Conservation (phyloP, 2,113 vertebrate genomes). For the Phalacrocorax carbo region DNA sequence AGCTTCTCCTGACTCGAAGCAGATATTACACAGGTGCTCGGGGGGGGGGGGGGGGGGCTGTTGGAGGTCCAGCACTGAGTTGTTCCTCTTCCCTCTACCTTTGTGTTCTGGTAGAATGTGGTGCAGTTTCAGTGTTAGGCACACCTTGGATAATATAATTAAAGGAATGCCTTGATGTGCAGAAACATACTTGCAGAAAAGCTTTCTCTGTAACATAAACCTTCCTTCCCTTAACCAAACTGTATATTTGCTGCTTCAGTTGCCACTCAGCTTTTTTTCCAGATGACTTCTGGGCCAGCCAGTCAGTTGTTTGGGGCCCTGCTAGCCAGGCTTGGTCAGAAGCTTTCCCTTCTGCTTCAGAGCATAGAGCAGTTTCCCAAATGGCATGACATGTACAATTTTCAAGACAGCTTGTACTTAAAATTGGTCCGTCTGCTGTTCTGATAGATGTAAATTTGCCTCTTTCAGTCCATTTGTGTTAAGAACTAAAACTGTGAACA, state of each 20-base stretch:
- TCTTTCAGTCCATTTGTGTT: constrained; percentile 70
- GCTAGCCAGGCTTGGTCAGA: background rate
- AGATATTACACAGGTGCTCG: constrained; percentile 21
- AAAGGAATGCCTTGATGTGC: background rate
- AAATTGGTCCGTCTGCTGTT: constrained; percentile 43
- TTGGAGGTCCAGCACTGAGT: background rate
- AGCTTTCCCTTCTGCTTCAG: background rate
- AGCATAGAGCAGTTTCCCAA: background rate
- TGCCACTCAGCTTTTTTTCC: background rate
- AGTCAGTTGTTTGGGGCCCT: background rate
- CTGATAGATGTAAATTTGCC: constrained; percentile 70
- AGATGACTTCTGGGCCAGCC: background rate
- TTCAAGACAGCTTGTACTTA: constrained; percentile 17
- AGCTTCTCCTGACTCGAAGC: background rate
- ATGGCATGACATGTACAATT: background rate
- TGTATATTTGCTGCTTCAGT: background rate
- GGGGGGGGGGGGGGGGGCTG: background rate
- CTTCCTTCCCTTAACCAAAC: background rate
- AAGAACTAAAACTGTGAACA: constrained; percentile 76
- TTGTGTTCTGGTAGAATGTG: background rate
- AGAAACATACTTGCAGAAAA: background rate
- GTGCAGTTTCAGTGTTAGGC: background rate
- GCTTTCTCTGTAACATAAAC: background rate
- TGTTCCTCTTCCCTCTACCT: background rate
- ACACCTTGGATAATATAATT: background rate